A percentile compares a stretch with the other conserved stretches of the same genome.
These are phyloP conservation scores for Tortricodes alternella DNA, from an alignment of 2,888 invertebrate species.

Conservation along the genomic window DNA sequence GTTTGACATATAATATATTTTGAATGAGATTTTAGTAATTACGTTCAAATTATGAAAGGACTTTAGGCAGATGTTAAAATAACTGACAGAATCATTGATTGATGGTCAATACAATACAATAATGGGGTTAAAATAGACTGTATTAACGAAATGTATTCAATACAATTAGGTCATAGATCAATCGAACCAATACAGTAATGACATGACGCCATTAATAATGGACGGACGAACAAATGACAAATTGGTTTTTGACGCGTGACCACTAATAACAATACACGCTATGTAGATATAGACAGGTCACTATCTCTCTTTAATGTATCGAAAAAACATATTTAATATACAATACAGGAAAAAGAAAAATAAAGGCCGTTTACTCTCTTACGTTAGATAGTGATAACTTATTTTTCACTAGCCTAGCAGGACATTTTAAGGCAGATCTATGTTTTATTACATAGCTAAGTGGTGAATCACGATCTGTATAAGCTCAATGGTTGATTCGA, in stretches of 20 bases:
- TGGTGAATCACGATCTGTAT: no score
- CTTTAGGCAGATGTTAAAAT: neutral
- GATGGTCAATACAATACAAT: neutral
- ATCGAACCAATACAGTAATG: constrained; percentile 8
- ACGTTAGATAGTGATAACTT: no score
- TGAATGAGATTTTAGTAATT: no score
- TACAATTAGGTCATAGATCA: constrained; percentile 18
- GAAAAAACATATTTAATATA: no score
- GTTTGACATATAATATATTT: no score
- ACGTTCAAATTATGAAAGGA: neutral
- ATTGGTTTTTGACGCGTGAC: constrained; percentile 16
- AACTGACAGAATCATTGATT: neutral
- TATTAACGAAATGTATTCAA: neutral
- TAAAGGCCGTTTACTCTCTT: no score
- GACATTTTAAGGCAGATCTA: no score
- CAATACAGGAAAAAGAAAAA: no score
- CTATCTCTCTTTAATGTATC: no score
- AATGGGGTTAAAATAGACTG: neutral
- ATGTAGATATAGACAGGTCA: neutral
- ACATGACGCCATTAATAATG: constrained; percentile 13
- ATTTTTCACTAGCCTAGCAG: no score
- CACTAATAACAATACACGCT: constrained; percentile 13
- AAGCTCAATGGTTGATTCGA: no score
- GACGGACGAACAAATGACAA: constrained; percentile 22
- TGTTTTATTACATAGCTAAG: no score